Evolutionary conservation across 2,797 vertebrate species (phyloP).

Genomic region (Hippopotamyrus pictus): DNA sequence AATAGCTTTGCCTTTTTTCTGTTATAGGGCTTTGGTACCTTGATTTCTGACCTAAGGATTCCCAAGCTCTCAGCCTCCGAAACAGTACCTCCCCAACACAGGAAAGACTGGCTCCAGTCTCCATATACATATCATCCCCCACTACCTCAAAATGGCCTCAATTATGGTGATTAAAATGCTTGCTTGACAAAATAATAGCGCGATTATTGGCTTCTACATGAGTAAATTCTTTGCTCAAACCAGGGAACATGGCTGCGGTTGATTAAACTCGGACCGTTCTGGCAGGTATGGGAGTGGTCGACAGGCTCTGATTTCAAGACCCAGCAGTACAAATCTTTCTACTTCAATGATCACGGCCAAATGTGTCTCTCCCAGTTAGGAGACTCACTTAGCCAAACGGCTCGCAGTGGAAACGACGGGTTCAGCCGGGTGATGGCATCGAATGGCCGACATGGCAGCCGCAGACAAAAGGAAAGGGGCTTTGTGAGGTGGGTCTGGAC

Average conservation of each 20-base stretch:
- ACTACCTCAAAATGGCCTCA: background rate
- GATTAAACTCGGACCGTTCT: background rate
- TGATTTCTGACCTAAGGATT: background rate
- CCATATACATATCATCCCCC: background rate
- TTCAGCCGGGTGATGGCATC: background rate
- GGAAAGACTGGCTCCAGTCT: background rate
- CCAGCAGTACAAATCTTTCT: background rate
- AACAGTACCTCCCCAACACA: background rate
- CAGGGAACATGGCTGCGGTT: background rate
- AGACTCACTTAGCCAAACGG: background rate
- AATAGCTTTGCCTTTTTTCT: background rate
- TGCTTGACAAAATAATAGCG: background rate
- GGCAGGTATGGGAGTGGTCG: background rate
- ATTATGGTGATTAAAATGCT: constrained; percentile 8
- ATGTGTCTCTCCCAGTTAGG: background rate
- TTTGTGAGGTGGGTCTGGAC: background rate
- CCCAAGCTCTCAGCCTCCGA: background rate
- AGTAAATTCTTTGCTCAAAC: background rate
- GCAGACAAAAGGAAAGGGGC: background rate
- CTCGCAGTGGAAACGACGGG: background rate
- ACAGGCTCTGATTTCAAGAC: background rate
- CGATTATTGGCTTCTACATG: background rate
- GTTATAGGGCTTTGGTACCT: background rate
- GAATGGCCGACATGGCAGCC: background rate
- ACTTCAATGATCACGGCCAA: background rate